phyloP scores from a whole-genome alignment of 1,140 invertebrate species.

The Tribolium madens region DNA sequence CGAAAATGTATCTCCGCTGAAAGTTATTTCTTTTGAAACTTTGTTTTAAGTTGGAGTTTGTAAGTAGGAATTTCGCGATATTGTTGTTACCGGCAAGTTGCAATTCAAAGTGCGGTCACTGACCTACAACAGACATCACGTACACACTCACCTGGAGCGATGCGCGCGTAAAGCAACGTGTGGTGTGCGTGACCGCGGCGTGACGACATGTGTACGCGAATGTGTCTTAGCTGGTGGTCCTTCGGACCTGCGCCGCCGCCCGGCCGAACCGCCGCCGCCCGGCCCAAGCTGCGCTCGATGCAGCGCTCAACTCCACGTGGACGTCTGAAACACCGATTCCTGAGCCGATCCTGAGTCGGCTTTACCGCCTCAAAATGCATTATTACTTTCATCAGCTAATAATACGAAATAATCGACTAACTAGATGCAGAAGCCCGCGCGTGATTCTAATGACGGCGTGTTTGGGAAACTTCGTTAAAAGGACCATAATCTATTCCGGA shows the following conservation, averaged over 20 bases:
- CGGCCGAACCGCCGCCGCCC: constrained; percentile 45
- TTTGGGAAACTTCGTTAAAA: constrained; percentile 10
- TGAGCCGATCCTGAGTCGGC: constrained; percentile 1
- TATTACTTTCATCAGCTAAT: neutral
- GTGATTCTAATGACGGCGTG: neutral
- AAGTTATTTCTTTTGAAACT: neutral
- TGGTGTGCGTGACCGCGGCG: constrained; percentile 50
- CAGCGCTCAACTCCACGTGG: constrained; percentile 50
- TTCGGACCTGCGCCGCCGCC: constrained; percentile 52
- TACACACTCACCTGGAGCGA: constrained; percentile 54
- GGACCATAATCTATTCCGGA: constrained; percentile 12
- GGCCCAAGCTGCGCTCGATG: constrained; percentile 55
- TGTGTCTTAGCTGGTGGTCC: constrained; percentile 46
- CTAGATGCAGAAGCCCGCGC: constrained; percentile 16
- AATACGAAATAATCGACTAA: constrained; percentile 20
- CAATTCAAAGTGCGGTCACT: constrained; percentile 47
- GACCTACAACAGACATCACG: constrained; percentile 55
- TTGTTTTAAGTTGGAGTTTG: neutral
- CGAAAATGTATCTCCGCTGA: too few relatives aligned
- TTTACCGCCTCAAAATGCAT: neutral
- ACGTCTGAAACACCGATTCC: constrained; percentile 26
- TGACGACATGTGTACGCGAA: constrained; percentile 56
- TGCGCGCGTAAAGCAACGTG: constrained; percentile 48
- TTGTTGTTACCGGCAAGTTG: neutral
- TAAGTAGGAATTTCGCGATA: neutral